These are phyloP conservation scores for Lampropteryx suffumata DNA, from an alignment of 2,888 invertebrate species.

Conservation along the genomic window DNA sequence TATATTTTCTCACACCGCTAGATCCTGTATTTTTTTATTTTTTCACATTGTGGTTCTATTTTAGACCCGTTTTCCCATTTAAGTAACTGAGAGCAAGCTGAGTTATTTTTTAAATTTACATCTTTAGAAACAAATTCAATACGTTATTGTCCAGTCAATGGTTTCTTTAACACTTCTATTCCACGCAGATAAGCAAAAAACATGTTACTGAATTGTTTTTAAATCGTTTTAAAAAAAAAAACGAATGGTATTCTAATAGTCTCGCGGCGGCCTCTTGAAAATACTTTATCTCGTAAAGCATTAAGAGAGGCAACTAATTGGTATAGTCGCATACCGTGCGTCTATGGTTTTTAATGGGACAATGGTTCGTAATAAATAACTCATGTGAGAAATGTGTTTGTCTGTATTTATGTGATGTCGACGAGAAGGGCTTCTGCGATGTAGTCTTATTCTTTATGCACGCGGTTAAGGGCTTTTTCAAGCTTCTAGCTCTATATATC, in stretches of 20 bases:
- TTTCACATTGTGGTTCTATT: background rate
- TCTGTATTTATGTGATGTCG: background rate
- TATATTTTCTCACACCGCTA: no score
- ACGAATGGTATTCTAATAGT: constrained; percentile 31
- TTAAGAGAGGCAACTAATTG: constrained; percentile 55
- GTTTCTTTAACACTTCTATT: constrained; percentile 18
- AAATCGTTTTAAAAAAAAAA: constrained; percentile 18
- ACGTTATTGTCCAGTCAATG: constrained; percentile 18
- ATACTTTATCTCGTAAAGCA: constrained; percentile 55
- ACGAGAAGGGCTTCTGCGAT: no score
- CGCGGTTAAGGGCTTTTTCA: no score
- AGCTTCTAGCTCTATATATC: no score
- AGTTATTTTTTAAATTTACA: constrained; percentile 6
- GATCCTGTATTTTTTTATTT: background rate
- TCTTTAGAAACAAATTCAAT: constrained; percentile 19
- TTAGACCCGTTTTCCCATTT: constrained; percentile 1
- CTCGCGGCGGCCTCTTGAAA: constrained; percentile 37
- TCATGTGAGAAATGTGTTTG: constrained; percentile 12
- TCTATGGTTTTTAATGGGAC: constrained; percentile 28
- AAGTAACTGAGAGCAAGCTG: background rate
- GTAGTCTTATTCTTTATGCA: no score
- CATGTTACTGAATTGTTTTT: constrained; percentile 14
- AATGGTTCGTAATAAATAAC: constrained; percentile 30
- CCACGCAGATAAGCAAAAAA: constrained; percentile 14
- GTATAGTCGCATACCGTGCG: constrained; percentile 38